Evolutionary conservation across 2,888 invertebrate species (phyloP), one percentile per base, ranked within the genome.

Genomic region (Podabrus alpinus): DNA sequence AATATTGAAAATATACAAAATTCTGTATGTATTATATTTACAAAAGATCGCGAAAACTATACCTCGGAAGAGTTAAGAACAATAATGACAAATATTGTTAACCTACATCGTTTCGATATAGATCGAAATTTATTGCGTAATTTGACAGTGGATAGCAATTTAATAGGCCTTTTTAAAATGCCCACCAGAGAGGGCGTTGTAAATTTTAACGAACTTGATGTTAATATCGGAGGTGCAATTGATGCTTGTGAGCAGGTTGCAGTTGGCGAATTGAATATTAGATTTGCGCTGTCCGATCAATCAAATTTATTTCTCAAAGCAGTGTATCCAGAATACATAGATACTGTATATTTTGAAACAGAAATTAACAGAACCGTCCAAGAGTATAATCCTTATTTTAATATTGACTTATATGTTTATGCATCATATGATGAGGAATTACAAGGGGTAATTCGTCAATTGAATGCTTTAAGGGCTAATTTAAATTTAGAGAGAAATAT

Each of bases 311-410:
- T 74, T 9, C 70, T 70, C 9, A 25, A 9, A 19, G 21, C 21
- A 5, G 16, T 71, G 4, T 73, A 73, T 62, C 67, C 70, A 15
- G 70, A 70, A 71, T 74, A 70, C 19, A 74, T 62, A 9, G 70
- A 70, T 13, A 70, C 67, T 9, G n/a, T 19, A 1, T 70, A 21
- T 29, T 74, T 74, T 61, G 61, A 71, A 11, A 13, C 13, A 15
- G 15, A 66, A 15, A 19, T 66, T 16, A 17, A 70, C 29, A 61
- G 10, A 45, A 45, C 61, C 9, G 59, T 62, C 9, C 7, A 15
- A n/a, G 24, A 11, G 0, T 15, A 45, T n/a, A 61, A 13, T 5
- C 17, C 61, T 21, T 74, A 74, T 15, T 71, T 74, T 15, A 13
- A 45, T 7, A 16, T 71, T 9, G 74, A 74, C 3, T 61, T 24